phyloP scores from a whole-genome alignment of 2,797 vertebrate genomes.

The Anisognathus igniventris region DNA sequence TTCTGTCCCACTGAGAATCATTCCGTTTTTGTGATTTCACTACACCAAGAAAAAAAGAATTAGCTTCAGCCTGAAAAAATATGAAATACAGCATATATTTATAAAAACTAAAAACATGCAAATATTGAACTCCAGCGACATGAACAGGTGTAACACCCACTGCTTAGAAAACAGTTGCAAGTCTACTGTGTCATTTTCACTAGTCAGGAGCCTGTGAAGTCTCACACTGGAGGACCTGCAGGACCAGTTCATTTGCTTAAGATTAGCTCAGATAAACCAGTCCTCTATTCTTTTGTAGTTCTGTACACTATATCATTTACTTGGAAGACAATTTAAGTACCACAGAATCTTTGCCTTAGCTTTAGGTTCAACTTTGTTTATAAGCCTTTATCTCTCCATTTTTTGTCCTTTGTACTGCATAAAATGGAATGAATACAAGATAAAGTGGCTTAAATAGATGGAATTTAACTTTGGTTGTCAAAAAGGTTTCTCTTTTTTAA shows the following conservation, averaged over 20 bases:
- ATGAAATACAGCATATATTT: not conserved
- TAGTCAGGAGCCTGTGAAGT: not conserved
- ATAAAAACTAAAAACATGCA: not conserved
- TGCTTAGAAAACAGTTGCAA: not conserved
- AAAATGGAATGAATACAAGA: not conserved
- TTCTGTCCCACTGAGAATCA: not conserved
- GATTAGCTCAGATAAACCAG: not conserved
- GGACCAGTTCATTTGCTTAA: not conserved
- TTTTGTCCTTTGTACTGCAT: not conserved
- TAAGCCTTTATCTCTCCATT: not conserved
- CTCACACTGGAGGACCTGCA: fast-evolving
- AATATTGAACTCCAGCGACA: not conserved
- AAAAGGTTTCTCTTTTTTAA: fast-evolving
- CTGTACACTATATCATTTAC: not conserved
- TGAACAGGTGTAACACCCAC: not conserved
- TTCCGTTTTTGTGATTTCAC: not conserved
- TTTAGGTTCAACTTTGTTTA: not conserved
- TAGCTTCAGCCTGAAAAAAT: not conserved
- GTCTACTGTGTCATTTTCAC: not conserved
- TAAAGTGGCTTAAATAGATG: not conserved
- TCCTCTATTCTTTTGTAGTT: not conserved
- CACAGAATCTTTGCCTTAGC: not conserved
- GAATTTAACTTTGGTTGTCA: not conserved
- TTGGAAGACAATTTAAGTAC: not conserved
- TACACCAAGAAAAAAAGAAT: not conserved